A percentile compares a stretch with the other conserved stretches of the same genome.
Evolutionary conservation across 2,797 vertebrate genomes (phyloP).

Genomic region (Tragelaphus oryx): DNA sequence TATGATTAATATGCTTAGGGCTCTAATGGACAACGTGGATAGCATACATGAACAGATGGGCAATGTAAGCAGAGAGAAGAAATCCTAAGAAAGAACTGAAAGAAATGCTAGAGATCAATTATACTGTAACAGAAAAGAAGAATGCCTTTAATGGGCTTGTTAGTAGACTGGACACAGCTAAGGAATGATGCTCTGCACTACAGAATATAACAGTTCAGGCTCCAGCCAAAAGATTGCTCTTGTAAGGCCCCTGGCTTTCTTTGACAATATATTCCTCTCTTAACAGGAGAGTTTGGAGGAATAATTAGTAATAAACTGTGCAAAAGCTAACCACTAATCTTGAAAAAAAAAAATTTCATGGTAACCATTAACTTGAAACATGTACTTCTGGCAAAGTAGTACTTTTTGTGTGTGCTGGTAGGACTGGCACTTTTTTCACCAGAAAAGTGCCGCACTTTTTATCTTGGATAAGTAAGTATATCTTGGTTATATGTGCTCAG

Average conservation of each 20-base stretch:
- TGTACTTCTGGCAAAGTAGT: not conserved
- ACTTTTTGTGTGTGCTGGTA: not conserved
- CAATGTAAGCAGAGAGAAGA: not conserved
- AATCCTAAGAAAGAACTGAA: not conserved
- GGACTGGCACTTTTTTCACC: not conserved
- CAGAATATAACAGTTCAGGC: not conserved
- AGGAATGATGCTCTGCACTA: not conserved
- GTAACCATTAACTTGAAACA: not conserved
- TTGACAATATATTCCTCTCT: not conserved
- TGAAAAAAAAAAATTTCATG: not conserved
- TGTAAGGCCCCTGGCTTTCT: not conserved
- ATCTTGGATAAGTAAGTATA: not conserved
- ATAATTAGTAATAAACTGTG: constrained; percentile 15
- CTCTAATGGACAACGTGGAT: not conserved
- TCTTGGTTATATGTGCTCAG: not conserved
- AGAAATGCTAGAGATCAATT: not conserved
- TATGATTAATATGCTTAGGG: not conserved
- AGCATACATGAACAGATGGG: not conserved
- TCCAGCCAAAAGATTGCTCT: not conserved
- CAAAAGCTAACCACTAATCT: not conserved
- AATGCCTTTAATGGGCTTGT: not conserved
- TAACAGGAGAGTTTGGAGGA: not conserved
- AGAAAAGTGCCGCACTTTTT: not conserved
- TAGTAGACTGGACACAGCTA: not conserved
- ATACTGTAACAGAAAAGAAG: not conserved